Base-by-base conservation (phyloP, 2,888 invertebrate species). In the Ernsta delagoae region DNA sequence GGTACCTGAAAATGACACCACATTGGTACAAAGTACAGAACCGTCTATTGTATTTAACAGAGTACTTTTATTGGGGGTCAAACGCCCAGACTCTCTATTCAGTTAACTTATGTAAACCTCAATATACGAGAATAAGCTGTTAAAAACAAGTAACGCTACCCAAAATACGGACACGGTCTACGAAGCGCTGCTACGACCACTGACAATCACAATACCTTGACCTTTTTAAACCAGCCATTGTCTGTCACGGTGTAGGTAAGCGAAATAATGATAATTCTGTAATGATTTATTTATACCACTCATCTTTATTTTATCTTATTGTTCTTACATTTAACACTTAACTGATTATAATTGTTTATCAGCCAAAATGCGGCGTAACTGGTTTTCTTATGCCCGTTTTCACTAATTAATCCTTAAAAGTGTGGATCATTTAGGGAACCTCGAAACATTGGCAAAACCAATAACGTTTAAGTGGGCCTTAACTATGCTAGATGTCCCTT, bases 81-180 rank as follows among this genome's bases (percentile, higher is more conserved):
- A 53, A 53, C 53, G 24, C 53, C 53, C 53, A 53, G 53, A 53
- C 53, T 53, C 48, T 48, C 24, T 53, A 53, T 53, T 24, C 24
- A 53, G 24, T 4, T 9, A 53, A 8, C 53, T 5, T 53, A 53
- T 50, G 24, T 24, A 53, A 24, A 53, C 53, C 53, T 53, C 24
- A 24, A 53, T 53, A 53, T 50, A 16, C 12, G 7, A 50, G 41
- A 41, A 12, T 11, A 36, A 31, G 4, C 4, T 56, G 34, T 54
- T 56, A 56, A 31, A 31, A 45, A 60, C 16, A 31, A 60, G 60
- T 60, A 60, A 60, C 31, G 60, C 41, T 45, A 31, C 45, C 60
- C 60, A 7, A 60, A 60, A 45, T 59, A 41, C 43, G 36, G 61
- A 61, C 61, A 63, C 62, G 62, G 62, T 62, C 53, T 16, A 12